Percentiles rank a stretch among this genome's conserved stretches.
Conservation (phyloP, 2,113 vertebrate genomes). For the Cyphomyrus discorhynchus region DNA sequence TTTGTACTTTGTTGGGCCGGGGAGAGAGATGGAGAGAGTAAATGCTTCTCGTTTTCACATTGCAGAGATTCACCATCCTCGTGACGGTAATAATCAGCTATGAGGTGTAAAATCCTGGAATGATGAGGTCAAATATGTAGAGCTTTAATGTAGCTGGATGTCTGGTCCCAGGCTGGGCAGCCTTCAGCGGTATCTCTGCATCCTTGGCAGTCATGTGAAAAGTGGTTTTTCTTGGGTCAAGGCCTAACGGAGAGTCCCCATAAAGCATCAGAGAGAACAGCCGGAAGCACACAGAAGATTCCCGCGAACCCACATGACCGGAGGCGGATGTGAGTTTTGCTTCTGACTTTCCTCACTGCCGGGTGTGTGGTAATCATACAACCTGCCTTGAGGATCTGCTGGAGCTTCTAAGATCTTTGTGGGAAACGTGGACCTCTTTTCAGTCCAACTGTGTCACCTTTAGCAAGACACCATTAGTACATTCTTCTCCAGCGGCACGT, state of each 20-base stretch:
- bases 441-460: background rate
- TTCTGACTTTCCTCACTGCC: background rate
- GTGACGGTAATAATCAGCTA: background rate
- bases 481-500: background rate
- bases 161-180: background rate
- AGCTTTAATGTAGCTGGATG: background rate
- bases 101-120: background rate
- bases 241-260: background rate
- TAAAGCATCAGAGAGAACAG: background rate
- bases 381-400: background rate
- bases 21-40: background rate
- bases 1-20: background rate
- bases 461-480: background rate
- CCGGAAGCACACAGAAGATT: background rate
- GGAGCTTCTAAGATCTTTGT: background rate
- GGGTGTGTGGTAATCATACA: conserved; percentile 9
- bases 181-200: background rate
- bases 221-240: background rate
- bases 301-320: background rate
- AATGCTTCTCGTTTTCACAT: background rate
- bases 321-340: background rate
- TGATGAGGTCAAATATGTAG: background rate
- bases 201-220: background rate
- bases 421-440: background rate
- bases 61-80: background rate